Evolutionary conservation across 1,140 invertebrate genomes (phyloP).

Genomic region (Asobara japonica): DNA sequence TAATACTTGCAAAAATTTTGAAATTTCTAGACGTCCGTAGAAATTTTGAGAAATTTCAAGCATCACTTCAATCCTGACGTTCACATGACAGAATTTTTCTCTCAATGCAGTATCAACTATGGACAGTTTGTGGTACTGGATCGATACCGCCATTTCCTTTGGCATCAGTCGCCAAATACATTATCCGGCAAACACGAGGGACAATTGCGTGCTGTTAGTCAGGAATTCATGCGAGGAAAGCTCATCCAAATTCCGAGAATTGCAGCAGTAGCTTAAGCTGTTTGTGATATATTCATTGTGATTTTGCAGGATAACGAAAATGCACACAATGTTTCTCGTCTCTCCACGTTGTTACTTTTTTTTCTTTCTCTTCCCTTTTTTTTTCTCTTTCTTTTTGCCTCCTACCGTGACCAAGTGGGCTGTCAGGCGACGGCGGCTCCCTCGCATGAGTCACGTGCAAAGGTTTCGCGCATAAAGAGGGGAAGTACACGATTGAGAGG

Average conservation of each 20-base stretch:
- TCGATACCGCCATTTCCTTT: neutral
- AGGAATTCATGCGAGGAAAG: neutral
- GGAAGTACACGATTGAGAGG: neutral
- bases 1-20: too few species aligned
- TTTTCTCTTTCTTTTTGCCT: neutral
- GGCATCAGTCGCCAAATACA: neutral
- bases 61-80: too few species aligned
- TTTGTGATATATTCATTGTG: neutral
- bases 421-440: neutral
- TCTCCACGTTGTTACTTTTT: neutral
- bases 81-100: too few species aligned
- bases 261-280: neutral
- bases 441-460: slow-evolving; percentile 22
- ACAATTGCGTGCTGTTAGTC: neutral
- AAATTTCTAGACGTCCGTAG: too few species aligned
- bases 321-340: neutral
- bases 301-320: neutral
- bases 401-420: slow-evolving; percentile 1
- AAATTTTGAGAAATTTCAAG: too few species aligned
- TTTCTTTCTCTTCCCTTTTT: neutral
- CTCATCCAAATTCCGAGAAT: neutral
- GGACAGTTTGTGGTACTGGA: neutral
- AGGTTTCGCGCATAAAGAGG: slow-evolving; percentile 9
- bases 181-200: neutral
- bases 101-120: too few species aligned